These are phyloP conservation scores for Pangasius mekongensis DNA, from an alignment of 2,797 vertebrate genomes.

Conservation along the genomic window DNA sequence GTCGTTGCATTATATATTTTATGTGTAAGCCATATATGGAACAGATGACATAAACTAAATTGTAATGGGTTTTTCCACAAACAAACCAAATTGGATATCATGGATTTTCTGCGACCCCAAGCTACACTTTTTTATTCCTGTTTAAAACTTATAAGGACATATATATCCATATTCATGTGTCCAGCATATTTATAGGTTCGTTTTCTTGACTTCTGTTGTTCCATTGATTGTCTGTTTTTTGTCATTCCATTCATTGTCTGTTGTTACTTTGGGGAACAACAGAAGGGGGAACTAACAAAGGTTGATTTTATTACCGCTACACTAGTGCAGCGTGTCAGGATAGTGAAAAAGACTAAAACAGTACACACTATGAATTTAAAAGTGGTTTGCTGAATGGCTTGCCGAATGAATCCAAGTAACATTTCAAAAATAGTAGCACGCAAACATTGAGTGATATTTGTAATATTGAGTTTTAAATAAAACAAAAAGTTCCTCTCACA, in stretches of 20 bases:
- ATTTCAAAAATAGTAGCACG: not conserved
- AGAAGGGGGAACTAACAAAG: not conserved
- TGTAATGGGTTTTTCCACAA: not conserved
- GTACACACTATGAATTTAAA: not conserved
- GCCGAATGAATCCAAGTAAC: too few relatives aligned
- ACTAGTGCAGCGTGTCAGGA: not conserved
- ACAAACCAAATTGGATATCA: not conserved
- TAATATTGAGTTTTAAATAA: not conserved
- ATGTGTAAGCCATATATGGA: not conserved
- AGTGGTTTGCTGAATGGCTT: not conserved
- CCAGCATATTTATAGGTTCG: not conserved
- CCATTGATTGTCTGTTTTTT: too few relatives aligned
- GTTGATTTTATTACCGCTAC: not conserved
- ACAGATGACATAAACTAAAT: not conserved
- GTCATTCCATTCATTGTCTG: too few relatives aligned
- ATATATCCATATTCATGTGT: not conserved
- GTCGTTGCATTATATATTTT: not conserved
- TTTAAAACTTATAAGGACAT: not conserved
- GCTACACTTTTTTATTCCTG: not conserved
- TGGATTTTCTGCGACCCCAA: not conserved
- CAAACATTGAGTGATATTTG: not conserved
- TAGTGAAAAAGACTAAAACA: not conserved
- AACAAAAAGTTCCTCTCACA: conserved; percentile 55
- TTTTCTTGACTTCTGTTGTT: not conserved
- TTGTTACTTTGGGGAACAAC: not conserved